A percentile compares a stretch with the other conserved stretches of the same genome.
Conservation (phyloP, 2,797 vertebrate genomes). For the Typhlichthys subterraneus region DNA sequence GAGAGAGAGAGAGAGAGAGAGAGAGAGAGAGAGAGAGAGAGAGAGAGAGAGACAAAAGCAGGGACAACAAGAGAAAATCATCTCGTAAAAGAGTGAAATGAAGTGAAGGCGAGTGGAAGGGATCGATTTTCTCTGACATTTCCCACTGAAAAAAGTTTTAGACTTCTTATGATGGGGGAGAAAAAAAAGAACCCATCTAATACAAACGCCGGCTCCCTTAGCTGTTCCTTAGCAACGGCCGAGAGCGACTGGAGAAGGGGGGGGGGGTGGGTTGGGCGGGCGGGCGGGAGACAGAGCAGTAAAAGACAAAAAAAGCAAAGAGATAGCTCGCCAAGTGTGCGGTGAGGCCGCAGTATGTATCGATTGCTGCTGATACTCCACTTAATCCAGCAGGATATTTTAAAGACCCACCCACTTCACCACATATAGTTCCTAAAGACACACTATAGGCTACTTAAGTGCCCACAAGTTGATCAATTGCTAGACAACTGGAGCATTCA, state of each 20-base stretch:
- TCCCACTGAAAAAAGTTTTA: conserved; percentile 53
- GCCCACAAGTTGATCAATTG: no score
- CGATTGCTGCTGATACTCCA: conserved; percentile 53
- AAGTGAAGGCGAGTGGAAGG: conserved; percentile 55
- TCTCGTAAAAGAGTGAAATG: conserved; percentile 34
- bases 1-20: conserved; percentile 8
- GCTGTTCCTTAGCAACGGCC: conserved; percentile 82
- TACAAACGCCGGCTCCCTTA: conserved; percentile 50
- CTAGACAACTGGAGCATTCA: no score
- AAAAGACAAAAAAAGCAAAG: conserved; percentile 32
- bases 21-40: background rate
- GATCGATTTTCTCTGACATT: conserved; percentile 69
- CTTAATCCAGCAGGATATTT: conserved; percentile 33
- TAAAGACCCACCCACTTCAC: conserved; percentile 27
- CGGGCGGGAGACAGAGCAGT: conserved; percentile 13
- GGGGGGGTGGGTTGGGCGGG: conserved; percentile 14
- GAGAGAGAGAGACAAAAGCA: conserved; percentile 19
- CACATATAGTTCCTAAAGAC: conserved; percentile 16
- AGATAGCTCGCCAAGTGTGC: conserved; percentile 40
- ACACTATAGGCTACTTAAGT: background rate
- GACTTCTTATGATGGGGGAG: conserved; percentile 46
- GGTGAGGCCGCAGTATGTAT: conserved; percentile 51
- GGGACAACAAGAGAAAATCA: background rate
- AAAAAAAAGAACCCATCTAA: conserved; percentile 66
- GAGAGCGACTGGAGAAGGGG: conserved; percentile 43